Evolutionary conservation across 2,797 vertebrate genomes (phyloP).

Genomic region (Loris lydekkerianus): DNA sequence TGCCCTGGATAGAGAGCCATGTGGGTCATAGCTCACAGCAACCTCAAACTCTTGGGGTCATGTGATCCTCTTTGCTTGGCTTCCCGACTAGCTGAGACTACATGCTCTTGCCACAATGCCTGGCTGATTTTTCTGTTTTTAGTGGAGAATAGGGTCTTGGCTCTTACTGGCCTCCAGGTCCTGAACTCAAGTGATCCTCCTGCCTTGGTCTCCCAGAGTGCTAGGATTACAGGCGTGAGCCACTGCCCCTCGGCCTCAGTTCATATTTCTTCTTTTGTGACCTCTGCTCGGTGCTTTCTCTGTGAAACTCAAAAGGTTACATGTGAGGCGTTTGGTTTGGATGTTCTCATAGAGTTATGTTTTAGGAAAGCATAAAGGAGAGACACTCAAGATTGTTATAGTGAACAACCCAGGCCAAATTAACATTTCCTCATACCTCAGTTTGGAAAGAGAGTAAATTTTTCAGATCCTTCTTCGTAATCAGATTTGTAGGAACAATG

Average conservation of each 20-base stretch:
- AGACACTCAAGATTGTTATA: background rate
- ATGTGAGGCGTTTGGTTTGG: background rate
- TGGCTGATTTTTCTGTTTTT: no score
- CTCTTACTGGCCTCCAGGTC: no score
- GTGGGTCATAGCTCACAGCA: no score
- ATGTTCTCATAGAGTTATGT: background rate
- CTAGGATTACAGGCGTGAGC: no score
- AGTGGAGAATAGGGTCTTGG: no score
- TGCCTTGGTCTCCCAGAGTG: no score
- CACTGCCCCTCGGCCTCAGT: background rate
- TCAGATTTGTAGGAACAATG: background rate
- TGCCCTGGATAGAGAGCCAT: no score
- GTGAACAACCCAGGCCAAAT: background rate
- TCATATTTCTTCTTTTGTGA: background rate
- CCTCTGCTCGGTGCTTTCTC: conserved; percentile 36
- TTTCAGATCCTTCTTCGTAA: background rate
- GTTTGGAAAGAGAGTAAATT: background rate
- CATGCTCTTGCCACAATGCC: no score
- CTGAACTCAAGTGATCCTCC: no score
- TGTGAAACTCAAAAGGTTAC: background rate
- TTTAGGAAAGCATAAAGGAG: background rate
- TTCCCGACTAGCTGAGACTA: no score
- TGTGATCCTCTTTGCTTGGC: no score
- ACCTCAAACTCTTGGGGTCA: no score
- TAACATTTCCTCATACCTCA: background rate